Conservation (phyloP, 2,888 invertebrate genomes). For the Himalopsyche kuldschensis region DNA sequence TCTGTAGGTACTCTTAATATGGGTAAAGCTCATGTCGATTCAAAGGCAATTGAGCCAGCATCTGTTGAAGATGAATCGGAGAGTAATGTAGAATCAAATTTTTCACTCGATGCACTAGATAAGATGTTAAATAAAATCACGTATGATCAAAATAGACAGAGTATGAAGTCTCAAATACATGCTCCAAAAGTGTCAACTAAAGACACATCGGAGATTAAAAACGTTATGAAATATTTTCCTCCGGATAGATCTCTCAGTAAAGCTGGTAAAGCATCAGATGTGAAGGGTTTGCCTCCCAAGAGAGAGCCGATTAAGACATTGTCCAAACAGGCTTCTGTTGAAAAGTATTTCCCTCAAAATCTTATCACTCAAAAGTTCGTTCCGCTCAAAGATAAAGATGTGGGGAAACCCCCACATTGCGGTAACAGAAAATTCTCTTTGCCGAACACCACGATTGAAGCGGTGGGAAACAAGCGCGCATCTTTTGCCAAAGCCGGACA, state of each 20-base stretch:
- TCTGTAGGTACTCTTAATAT: too few species aligned
- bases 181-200: constrained; percentile 5
- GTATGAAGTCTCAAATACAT: constrained; percentile 5
- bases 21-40: neutral
- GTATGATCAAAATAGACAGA: constrained; percentile 9
- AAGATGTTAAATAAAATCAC: constrained; percentile 14
- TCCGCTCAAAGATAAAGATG: neutral
- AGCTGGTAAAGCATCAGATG: neutral
- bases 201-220: constrained; percentile 10
- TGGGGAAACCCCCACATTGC: neutral
- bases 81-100: neutral
- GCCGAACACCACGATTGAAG: neutral
- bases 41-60: neutral
- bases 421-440: neutral
- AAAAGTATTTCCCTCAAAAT: constrained; percentile 1
- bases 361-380: neutral
- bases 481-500: neutral
- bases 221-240: constrained; percentile 21
- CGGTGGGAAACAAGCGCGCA: neutral
- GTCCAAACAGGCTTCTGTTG: neutral
- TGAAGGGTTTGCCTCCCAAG: neutral
- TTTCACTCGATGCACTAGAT: constrained; percentile 10
- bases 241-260: neutral
- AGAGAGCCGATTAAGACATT: neutral
- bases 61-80: neutral